Base-by-base conservation (phyloP, 53 echinoderm and acorn worm species). In the Paracentrotus lividus region DNA sequence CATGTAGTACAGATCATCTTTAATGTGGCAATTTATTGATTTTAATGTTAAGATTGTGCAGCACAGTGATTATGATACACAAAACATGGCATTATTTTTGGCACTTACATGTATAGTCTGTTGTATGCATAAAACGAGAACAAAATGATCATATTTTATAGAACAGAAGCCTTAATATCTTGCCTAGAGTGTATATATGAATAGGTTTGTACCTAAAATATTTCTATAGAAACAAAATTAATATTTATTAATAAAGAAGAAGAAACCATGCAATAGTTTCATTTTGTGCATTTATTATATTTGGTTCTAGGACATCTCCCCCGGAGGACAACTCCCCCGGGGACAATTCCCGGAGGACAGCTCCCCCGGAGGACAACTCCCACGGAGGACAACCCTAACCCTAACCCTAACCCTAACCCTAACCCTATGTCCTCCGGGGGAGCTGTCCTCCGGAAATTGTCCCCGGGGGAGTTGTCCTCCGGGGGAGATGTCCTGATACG, bases 121-220 rank as follows among this genome's bases (percentile, higher is more conserved):
- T 38, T 18, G 10, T 38, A 72, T n/a, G n/a, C n/a, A n/a, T n/a
- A n/a, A n/a, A n/a, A n/a, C 21, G 40, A 34, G 20, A 72, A 72
- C 72, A 72, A 72, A 72, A 72, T 72, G 7, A 72, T 72, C 14
- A 36, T 72, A 64, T 64, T 31, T 64, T 64, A 1, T 64, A 72
- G 72, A 72, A 72, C 15, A 72, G 20, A 20, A 72, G 72, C 72
- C 72, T 72, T 72, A 36, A 72, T 72, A 72, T 72, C 40, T 72
- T 72, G 72, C 72, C 72, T 72, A 72, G 72, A 72, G 21, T 72
- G 40, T 72, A 55, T 55, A 55, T 36, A 72, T 16, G 21, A 72
- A 36, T 72, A 72, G 72, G 21, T 36, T 16, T 40, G 72, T 72
- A 40, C 72, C 72, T 72, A 15, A 72, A 40, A 72, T 72, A 34